Percentiles rank a stretch among this genome's conserved stretches.
phyloP scores from a whole-genome alignment of 2,113 vertebrate genomes.

The Malurus elegans region DNA sequence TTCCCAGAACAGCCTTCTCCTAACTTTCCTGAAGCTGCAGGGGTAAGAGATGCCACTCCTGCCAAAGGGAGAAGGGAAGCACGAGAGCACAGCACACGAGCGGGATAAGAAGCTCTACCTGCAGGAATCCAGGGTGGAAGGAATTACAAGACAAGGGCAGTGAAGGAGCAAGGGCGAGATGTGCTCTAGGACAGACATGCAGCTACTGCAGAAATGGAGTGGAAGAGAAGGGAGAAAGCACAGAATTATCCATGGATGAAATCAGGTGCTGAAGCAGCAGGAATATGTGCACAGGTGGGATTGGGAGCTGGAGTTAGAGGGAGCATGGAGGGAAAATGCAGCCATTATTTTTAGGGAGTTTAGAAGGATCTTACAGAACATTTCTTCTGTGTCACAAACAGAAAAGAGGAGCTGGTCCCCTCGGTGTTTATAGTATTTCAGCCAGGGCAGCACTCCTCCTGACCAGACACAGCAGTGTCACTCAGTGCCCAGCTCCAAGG shows the following conservation, averaged over 20 bases:
- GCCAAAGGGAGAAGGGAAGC: background rate
- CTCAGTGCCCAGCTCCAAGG: background rate
- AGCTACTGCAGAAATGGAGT: background rate
- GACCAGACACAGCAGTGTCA: background rate
- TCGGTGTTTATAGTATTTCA: background rate
- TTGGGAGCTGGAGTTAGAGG: background rate
- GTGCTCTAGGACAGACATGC: background rate
- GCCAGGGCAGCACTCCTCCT: background rate
- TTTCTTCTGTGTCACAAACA: background rate
- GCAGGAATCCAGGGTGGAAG: background rate
- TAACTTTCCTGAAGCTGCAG: background rate
- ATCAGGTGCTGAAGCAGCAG: background rate
- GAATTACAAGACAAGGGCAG: background rate
- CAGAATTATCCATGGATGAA: background rate
- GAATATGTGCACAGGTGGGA: background rate
- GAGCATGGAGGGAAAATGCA: background rate
- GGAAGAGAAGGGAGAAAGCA: background rate
- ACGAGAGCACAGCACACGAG: background rate
- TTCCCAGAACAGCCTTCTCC: background rate
- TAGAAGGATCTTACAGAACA: background rate
- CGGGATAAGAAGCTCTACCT: background rate
- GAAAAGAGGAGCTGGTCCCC: background rate
- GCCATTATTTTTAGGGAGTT: background rate
- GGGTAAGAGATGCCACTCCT: background rate
- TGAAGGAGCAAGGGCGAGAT: background rate